phyloP scores from a whole-genome alignment of 2,113 vertebrate species.

The Cariama cristata region DNA sequence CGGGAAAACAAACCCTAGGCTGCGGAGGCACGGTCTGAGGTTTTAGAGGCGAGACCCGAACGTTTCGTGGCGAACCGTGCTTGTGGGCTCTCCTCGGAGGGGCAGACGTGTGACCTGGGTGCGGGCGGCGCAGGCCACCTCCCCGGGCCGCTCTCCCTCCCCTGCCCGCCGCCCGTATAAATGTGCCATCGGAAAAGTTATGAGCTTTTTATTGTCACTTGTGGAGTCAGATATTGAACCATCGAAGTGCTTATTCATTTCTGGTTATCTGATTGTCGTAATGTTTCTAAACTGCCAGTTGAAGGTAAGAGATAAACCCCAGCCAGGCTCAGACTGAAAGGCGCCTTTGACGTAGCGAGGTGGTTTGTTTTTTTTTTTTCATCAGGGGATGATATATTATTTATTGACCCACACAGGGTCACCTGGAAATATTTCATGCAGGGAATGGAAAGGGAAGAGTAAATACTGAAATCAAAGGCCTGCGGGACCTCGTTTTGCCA shows the following conservation, averaged over 20 bases:
- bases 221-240: constrained; percentile 63
- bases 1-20: neutral
- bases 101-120: neutral
- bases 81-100: neutral
- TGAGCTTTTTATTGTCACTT: constrained; percentile 78
- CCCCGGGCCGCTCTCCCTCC: neutral
- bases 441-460: neutral
- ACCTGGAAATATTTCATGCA: constrained; percentile 53
- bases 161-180: constrained; percentile 9
- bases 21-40: neutral
- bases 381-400: constrained; percentile 51
- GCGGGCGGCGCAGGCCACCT: neutral
- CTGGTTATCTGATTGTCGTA: constrained; percentile 77
- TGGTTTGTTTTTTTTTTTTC: neutral
- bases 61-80: neutral
- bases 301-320: constrained; percentile 75
- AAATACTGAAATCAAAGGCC: constrained; percentile 14
- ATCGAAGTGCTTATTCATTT: constrained; percentile 70
- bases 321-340: constrained; percentile 77
- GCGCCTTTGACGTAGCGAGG: constrained; percentile 65
- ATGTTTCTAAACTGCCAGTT: constrained; percentile 76
- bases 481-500: neutral
- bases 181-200: constrained; percentile 66
- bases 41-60: neutral
- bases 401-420: constrained; percentile 65